A percentile compares a stretch with the other conserved stretches of the same genome.
phyloP scores from a whole-genome alignment of 2,113 vertebrate genomes.

The Clupea harengus region DNA sequence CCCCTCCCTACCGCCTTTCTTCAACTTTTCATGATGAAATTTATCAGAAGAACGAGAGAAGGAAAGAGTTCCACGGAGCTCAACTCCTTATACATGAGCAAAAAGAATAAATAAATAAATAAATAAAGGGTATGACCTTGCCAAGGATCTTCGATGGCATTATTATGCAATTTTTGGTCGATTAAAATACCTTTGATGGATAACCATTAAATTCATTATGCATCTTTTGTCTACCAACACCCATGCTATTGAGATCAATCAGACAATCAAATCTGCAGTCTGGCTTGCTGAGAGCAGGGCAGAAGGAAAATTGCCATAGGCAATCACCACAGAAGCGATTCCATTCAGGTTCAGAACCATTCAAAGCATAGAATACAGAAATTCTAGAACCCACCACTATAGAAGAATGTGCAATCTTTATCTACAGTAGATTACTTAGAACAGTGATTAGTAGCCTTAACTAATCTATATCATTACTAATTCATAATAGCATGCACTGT shows the following conservation, averaged over 20 bases:
- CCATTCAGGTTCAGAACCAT: not conserved
- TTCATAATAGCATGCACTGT: no score
- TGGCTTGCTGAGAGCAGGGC: not conserved
- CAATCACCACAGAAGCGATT: not conserved
- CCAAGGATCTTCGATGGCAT: constrained; percentile 14
- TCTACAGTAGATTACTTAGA: no score
- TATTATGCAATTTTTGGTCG: constrained; percentile 36
- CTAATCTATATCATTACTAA: no score
- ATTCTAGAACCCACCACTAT: no score
- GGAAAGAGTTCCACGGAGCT: not conserved
- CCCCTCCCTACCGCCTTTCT: no score
- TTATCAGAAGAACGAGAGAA: not conserved
- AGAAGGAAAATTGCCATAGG: not conserved
- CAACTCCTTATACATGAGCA: no score
- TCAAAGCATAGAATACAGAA: not conserved
- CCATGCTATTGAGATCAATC: not conserved
- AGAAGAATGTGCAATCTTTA: not conserved
- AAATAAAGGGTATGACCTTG: constrained; percentile 24
- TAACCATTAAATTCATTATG: constrained; percentile 24
- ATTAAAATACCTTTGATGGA: constrained; percentile 29
- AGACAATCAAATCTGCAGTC: not conserved
- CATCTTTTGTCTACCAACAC: not conserved
- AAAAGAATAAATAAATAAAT: not conserved
- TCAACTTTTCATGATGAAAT: no score
- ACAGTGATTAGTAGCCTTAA: no score